A percentile compares a stretch with the other conserved stretches of the same genome.
Evolutionary conservation across 2,113 vertebrate genomes (phyloP).

Genomic region (Talpa occidentalis): DNA sequence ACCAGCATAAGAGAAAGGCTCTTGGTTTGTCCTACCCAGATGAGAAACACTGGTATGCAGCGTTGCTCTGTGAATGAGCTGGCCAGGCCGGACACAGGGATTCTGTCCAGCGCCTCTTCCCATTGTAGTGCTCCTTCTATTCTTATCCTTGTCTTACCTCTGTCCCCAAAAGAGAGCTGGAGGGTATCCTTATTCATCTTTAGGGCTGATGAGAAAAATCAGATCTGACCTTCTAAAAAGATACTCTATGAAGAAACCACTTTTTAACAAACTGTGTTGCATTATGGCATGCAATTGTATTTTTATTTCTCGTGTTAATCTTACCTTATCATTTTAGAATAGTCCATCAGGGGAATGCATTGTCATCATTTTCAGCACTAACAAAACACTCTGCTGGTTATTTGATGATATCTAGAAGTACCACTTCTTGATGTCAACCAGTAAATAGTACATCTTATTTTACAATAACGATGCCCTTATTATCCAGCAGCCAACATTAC

Average conservation of each 20-base stretch:
- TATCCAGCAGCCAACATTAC: neutral
- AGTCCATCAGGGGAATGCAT: neutral
- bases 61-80: neutral
- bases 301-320: conserved; percentile 2
- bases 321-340: neutral
- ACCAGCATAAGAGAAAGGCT: neutral
- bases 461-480: neutral
- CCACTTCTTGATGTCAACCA: neutral
- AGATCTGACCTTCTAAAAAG: neutral
- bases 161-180: neutral
- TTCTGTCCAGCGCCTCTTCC: neutral
- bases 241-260: neutral
- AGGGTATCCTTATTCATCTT: neutral
- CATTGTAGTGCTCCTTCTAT: neutral
- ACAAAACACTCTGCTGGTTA: neutral
- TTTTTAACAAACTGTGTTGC: neutral
- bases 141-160: neutral
- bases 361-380: neutral
- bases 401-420: neutral
- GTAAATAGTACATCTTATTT: neutral
- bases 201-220: conserved; percentile 31
- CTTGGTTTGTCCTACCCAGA: neutral
- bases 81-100: neutral
- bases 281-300: neutral
- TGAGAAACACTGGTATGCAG: too few species aligned